Conservation (phyloP, 2,888 invertebrate genomes). For the Ischnura elegans region DNA sequence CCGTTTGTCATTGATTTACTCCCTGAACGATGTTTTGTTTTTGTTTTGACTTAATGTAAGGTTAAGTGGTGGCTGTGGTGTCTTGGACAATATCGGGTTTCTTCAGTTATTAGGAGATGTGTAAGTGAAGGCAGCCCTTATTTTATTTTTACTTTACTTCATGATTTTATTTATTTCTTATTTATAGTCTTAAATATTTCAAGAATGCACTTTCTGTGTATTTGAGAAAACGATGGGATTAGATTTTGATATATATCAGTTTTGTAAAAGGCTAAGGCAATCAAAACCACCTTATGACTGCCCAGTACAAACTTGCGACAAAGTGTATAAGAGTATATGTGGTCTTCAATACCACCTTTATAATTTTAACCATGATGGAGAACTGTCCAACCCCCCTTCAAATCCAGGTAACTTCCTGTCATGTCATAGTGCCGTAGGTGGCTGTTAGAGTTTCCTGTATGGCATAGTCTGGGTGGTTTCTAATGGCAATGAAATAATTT, state of each 20-base stretch:
- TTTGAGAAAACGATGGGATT: constrained; percentile 83
- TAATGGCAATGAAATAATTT: too few relatives aligned
- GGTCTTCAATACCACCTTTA: constrained; percentile 93
- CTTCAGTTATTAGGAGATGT: constrained; percentile 49
- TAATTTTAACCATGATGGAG: constrained; percentile 91
- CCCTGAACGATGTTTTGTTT: constrained; percentile 54
- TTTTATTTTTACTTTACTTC: constrained; percentile 39
- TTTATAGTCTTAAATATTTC: neutral
- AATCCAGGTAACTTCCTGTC: constrained; percentile 53
- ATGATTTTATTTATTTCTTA: constrained; percentile 49
- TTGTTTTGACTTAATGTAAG: constrained; percentile 62
- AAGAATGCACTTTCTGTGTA: neutral
- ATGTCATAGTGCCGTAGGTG: constrained; percentile 37
- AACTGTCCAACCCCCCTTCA: constrained; percentile 82
- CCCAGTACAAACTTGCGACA: constrained; percentile 91
- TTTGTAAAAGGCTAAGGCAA: constrained; percentile 89
- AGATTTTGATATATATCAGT: constrained; percentile 92
- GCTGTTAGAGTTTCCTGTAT: constrained; percentile 12
- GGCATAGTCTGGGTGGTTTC: neutral
- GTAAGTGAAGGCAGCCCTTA: constrained; percentile 58
- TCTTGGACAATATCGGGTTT: constrained; percentile 52
- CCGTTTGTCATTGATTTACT: constrained; percentile 36
- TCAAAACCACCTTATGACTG: constrained; percentile 93
- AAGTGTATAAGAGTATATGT: constrained; percentile 91
- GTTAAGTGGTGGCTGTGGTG: constrained; percentile 56